Evolutionary conservation across 2,797 vertebrate species (phyloP).

Genomic region (Artibeus jamaicensis): DNA sequence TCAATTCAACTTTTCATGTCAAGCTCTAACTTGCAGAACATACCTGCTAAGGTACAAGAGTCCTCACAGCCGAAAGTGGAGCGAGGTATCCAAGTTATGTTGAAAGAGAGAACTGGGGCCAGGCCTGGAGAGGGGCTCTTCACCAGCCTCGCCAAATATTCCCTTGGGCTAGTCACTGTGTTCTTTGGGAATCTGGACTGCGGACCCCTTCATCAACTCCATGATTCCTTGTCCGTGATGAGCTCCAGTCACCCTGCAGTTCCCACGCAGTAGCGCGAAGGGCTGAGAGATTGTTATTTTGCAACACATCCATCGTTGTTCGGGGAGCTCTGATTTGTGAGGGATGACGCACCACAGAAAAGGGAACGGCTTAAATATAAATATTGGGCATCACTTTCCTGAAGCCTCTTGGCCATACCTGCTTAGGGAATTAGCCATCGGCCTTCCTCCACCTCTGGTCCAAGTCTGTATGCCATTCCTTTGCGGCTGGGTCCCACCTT

Average conservation of each 20-base stretch:
- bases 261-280: neutral
- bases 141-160: neutral
- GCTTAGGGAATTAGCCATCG: neutral
- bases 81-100: neutral
- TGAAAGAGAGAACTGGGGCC: neutral
- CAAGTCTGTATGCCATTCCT: neutral
- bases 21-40: neutral
- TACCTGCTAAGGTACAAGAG: neutral
- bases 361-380: neutral
- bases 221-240: neutral
- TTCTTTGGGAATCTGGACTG: neutral
- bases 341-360: neutral
- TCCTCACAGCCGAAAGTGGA: neutral
- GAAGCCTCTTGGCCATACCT: neutral
- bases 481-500: neutral
- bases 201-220: neutral
- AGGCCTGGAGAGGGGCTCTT: neutral
- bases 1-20: neutral
- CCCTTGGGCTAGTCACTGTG: neutral
- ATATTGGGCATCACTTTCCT: neutral
- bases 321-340: neutral
- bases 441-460: neutral
- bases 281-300: neutral
- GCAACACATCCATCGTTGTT: neutral
- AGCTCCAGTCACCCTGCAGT: neutral